Evolutionary conservation across 2,888 invertebrate species (phyloP).

Genomic region (Ptychoptera contaminata): DNA sequence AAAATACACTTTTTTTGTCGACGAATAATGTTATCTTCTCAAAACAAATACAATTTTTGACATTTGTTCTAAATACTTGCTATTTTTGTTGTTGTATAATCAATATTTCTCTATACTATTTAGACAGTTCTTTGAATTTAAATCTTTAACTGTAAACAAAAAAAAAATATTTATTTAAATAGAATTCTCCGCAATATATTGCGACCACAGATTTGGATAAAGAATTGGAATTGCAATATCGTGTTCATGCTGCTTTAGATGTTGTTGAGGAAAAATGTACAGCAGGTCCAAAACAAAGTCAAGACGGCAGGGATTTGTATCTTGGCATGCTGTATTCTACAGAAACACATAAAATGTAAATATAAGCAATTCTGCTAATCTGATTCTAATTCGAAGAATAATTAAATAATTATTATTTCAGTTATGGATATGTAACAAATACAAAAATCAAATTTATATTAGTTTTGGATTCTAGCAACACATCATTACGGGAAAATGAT

Average conservation of each 20-base stretch:
- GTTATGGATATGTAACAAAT: constrained; percentile 94
- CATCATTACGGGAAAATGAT: constrained; percentile 81
- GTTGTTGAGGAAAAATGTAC: constrained; percentile 31
- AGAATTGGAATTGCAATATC: constrained; percentile 81
- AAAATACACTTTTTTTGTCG: neutral
- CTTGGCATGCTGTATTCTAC: constrained; percentile 83
- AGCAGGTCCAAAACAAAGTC: constrained; percentile 40
- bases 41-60: neutral
- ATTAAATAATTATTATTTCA: constrained; percentile 24
- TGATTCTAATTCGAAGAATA: neutral
- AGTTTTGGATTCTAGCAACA: constrained; percentile 79
- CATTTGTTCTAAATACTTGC: neutral
- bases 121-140: constrained; percentile 1
- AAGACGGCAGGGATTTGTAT: constrained; percentile 77
- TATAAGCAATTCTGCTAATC: constrained; percentile 24
- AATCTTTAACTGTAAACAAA: constrained; percentile 6
- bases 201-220: constrained; percentile 59
- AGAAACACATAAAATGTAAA: constrained; percentile 90
- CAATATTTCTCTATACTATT: neutral
- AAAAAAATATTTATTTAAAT: constrained; percentile 18
- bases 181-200: constrained; percentile 90
- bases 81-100: no score
- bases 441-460: constrained; percentile 90
- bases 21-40: neutral
- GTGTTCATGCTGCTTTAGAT: constrained; percentile 63